phyloP scores from a whole-genome alignment of 2,113 vertebrate genomes.

The Sceloporus tristichus region DNA sequence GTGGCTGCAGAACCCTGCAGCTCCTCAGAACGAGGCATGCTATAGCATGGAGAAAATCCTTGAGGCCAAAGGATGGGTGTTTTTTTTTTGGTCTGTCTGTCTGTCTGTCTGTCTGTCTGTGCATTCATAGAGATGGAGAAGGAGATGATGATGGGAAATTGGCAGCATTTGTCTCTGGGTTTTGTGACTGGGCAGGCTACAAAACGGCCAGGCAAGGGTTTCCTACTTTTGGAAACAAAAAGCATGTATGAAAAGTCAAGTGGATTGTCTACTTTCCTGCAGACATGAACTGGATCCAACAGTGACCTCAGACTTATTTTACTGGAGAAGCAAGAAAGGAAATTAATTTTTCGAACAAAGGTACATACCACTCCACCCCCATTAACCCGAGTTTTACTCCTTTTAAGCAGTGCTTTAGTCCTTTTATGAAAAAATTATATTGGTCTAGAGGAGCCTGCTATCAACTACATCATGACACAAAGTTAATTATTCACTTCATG shows the following conservation, averaged over 20 bases:
- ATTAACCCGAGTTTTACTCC: not conserved
- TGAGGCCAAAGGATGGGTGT: not conserved
- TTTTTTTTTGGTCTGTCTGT: too few relatives aligned
- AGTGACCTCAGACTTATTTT: slow-evolving; percentile 12
- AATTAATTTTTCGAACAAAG: not conserved
- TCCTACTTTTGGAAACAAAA: not conserved
- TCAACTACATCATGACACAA: not conserved
- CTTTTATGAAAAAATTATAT: not conserved
- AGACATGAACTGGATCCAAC: not conserved
- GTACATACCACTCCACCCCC: too few relatives aligned
- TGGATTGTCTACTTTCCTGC: not conserved
- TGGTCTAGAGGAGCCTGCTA: not conserved
- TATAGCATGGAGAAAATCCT: not conserved
- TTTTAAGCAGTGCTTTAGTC: not conserved
- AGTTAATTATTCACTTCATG: slow-evolving; percentile 25
- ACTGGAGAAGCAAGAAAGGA: slow-evolving; percentile 1
- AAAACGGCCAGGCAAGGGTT: not conserved
- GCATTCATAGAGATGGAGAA: not conserved
- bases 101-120: not conserved
- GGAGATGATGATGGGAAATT: not conserved
- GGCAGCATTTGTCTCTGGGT: not conserved
- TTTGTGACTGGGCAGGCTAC: not conserved
- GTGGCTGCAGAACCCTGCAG: not conserved
- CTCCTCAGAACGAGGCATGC: not conserved
- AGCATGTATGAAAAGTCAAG: not conserved